These are phyloP conservation scores for Nettapus auritus DNA, from an alignment of 2,113 vertebrate species.

Conservation along the genomic window DNA sequence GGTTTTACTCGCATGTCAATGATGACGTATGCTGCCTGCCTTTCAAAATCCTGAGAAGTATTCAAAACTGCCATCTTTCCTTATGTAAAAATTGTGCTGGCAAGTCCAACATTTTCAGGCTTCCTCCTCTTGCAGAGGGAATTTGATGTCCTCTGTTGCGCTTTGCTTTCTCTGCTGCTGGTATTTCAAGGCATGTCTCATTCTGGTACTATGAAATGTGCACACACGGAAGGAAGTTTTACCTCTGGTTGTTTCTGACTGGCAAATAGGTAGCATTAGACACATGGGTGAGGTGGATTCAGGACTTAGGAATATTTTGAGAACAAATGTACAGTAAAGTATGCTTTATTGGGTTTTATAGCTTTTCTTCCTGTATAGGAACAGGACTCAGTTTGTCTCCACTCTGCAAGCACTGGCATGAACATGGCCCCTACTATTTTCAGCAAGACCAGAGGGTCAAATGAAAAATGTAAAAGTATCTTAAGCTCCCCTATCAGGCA, in stretches of 20 bases:
- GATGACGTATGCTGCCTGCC: background rate
- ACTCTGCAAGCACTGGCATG: background rate
- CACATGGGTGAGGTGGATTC: background rate
- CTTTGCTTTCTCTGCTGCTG: background rate
- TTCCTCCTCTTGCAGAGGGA: background rate
- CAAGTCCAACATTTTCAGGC: background rate
- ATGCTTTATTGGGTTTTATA: background rate
- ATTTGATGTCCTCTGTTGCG: background rate
- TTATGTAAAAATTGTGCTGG: background rate
- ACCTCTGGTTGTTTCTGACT: background rate
- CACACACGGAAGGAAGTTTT: rapidly evolving
- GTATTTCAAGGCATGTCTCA: rapidly evolving
- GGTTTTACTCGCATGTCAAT: background rate
- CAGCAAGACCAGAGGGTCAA: background rate
- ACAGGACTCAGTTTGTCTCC: background rate
- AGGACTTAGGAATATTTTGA: background rate
- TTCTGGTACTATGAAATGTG: background rate
- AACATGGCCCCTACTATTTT: background rate
- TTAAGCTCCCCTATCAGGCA: background rate
- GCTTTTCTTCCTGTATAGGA: background rate
- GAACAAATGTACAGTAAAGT: background rate
- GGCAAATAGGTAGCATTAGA: background rate
- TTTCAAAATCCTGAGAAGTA: background rate
- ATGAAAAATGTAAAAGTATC: background rate
- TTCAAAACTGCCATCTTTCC: background rate